Evolutionary conservation across 1,140 invertebrate species (phyloP).

Genomic region (Aphelenchoides fujianensis): DNA sequence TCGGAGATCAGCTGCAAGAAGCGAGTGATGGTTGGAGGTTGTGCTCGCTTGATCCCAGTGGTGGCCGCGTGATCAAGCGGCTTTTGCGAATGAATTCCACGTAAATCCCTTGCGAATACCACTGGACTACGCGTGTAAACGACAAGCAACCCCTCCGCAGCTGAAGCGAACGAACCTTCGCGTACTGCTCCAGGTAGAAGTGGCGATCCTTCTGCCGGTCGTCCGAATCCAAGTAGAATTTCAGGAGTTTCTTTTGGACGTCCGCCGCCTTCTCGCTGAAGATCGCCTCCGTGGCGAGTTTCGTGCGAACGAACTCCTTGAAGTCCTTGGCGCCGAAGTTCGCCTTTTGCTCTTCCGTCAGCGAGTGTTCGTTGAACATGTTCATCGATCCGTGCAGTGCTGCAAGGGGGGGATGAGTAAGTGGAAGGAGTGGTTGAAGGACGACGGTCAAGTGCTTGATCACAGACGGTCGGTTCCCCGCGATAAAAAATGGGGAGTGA

Average conservation of each 20-base stretch:
- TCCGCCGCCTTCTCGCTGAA: slow-evolving; percentile 26
- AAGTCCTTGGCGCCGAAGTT: slow-evolving; percentile 28
- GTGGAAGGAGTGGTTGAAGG: no score
- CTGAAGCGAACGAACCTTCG: slow-evolving; percentile 22
- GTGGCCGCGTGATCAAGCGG: no score
- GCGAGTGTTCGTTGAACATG: not conserved
- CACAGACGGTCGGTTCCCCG: no score
- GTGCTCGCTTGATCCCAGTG: no score
- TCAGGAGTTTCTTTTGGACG: slow-evolving; percentile 35
- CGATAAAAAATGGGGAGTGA: not conserved
- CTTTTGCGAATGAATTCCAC: no score
- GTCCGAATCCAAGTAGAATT: slow-evolving; percentile 30
- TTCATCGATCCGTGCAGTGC: not conserved
- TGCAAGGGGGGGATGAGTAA: no score
- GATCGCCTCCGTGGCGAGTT: slow-evolving; percentile 17
- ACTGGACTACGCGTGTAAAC: no score
- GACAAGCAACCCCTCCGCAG: no score
- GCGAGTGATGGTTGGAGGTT: no score
- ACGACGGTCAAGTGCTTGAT: no score
- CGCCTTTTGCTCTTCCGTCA: slow-evolving; percentile 19
- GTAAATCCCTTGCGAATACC: no score
- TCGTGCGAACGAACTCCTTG: slow-evolving; percentile 23
- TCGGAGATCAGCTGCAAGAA: slow-evolving; percentile 28
- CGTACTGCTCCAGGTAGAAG: slow-evolving; percentile 34
- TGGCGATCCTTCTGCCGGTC: slow-evolving; percentile 1